Base-by-base conservation (phyloP, 2,113 vertebrate species). In the Spea bombifrons region DNA sequence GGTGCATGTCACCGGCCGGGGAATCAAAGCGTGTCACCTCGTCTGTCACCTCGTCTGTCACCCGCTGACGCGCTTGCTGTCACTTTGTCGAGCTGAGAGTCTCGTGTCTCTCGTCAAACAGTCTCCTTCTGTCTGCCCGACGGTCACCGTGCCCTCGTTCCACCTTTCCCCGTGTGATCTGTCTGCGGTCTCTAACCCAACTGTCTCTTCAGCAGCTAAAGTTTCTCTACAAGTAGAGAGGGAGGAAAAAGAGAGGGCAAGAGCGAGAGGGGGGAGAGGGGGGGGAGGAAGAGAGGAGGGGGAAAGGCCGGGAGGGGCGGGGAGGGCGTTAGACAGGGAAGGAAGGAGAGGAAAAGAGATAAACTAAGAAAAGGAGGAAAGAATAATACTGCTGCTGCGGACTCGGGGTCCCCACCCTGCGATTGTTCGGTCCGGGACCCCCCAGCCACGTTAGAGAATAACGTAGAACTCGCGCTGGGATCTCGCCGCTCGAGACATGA, bases 1-100 rank as follows among this genome's bases (percentile, higher is more conserved):
- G 78, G 48, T 80, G 78, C 78, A 80, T 80, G 10, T n/a, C 73
- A 8, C 16, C 63, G 15, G 17, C 12, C 5, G 10, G 12, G 15
- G 53, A 48, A 2, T 13, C 15, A 59, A 59, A 13, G 55, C 55
- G 4, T 4, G 8, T 59, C 55, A 13, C 10, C 10, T 59, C 10
- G 55, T 8, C 10, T 13, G 55, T 59, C 55, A 13, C 50, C 10
- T 59, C 10, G 4, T 59, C 12, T 59, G 10, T 59, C 55, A 10
- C 10, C 10, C 8, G 9, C 6, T 52, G 6, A 52, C 49, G 8
- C 5, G 8, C 49, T 52, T 52, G 6, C 50, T 59, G 8, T 59
- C 15, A 9, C 10, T 59, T 12, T 3, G 15, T 10, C 6, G 50
- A 10, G 50, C 50, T 59, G 55, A 13, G 9, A 59, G 9, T 59